Evolutionary conservation across 2,113 vertebrate genomes (phyloP), one percentile per base, ranked within the genome.

Genomic region (Pterophyllum scalare): DNA sequence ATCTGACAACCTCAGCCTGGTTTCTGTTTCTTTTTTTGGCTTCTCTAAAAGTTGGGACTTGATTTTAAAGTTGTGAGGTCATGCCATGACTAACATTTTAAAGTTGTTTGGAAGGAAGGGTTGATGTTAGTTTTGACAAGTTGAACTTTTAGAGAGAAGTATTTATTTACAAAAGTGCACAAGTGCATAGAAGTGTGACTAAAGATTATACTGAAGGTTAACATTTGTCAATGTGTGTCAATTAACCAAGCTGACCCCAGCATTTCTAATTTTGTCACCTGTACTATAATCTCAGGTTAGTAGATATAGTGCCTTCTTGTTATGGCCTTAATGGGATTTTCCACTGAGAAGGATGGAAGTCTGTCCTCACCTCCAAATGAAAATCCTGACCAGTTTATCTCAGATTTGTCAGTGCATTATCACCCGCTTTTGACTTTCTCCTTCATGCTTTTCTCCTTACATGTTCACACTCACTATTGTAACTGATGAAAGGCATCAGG

Each of bases 401-500:
- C 88, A 94, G 91, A 92, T 94, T 95, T 88, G 93, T 95, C 83
- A 75, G 26, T 52, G 83, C 83, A 70, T 84, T 62, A 81, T 87
- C 77, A 78, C 64, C 57, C 49, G 19, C 46, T 72, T 20, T 49
- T 76, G n/a, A 76, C 38, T 76, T 67, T 79, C 80, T 74, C 52
- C 33, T 43, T 83, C 24, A 80, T 58, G 54, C 38, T 40, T 65
- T n/a, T 26, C 59, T 77, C 77, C 86, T 87, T 72, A 76, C 83
- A 80, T 82, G 85, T 78, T 82, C 33, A 31, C 76, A 38, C 84
- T 84, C 82, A 64, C 28, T 43, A 19, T 7, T 54, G 46, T 74
- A 22, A 76, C 4, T 24, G 20, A 83, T 8, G n/a, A 59, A 43
- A 35, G 61, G 19, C 35, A 54, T 35, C 22, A 15, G 10, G 54